Percentiles rank a stretch among this genome's conserved stretches.
These are phyloP conservation scores for Leptothorax acervorum DNA, from an alignment of 2,888 invertebrate species.

Conservation along the genomic window DNA sequence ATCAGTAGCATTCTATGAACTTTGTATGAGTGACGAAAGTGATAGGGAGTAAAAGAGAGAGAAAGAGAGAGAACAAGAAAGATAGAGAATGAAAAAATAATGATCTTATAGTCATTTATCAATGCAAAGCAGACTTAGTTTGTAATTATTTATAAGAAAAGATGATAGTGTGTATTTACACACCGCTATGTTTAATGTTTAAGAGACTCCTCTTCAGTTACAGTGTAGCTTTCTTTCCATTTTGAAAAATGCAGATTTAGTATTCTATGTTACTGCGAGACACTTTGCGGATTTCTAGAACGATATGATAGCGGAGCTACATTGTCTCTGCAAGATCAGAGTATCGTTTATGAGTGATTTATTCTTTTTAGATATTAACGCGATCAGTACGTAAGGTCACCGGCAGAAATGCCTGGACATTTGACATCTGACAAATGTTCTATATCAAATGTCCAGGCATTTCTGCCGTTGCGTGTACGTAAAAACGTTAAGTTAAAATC, in stretches of 20 bases:
- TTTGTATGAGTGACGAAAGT: conserved; percentile 53
- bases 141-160: conserved; percentile 80
- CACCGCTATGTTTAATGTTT: conserved; percentile 60
- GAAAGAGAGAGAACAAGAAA: conserved; percentile 63
- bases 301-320: conserved; percentile 55
- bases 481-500: conserved; percentile 64
- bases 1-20: conserved; percentile 52
- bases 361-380: conserved; percentile 65
- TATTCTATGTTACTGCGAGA: conserved; percentile 36
- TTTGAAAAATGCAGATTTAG: conserved; percentile 12
- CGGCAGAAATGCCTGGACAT: no score
- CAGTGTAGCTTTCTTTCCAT: conserved; percentile 55
- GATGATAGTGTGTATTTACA: conserved; percentile 67
- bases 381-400: conserved; percentile 56
- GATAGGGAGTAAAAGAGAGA: conserved; percentile 49
- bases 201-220: conserved; percentile 52
- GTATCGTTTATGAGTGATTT: conserved; percentile 60
- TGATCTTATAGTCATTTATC: conserved; percentile 84
- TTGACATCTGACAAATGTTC: no score
- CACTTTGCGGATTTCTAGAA: not conserved
- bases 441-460: no score
- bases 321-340: conserved; percentile 61
- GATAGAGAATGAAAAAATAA: conserved; percentile 65
- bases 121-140: conserved; percentile 84
- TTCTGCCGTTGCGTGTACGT: no score